Evolutionary conservation across 2,113 vertebrate species (phyloP), one percentile per base, ranked within the genome.

Genomic region (Syngnathus floridae): DNA sequence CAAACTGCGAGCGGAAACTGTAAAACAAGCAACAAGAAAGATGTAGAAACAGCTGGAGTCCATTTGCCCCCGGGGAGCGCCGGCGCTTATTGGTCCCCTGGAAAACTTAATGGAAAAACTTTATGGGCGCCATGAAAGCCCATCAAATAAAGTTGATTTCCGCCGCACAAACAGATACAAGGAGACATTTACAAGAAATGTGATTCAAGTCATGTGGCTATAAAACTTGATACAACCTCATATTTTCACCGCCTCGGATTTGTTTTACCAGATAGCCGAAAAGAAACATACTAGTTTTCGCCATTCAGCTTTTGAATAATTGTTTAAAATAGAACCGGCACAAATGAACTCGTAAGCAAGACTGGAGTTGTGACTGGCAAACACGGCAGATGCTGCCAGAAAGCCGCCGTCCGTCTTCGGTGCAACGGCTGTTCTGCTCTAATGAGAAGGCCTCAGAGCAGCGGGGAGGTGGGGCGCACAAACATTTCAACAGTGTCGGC

Each of bases 391-490:
- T 88, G 79, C 75, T 84, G 75, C 66, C 71, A 74, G 80, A 75
- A 86, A 83, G 77, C 62, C 72, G 1, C 26, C 26, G 26, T 31
- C 26, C 54, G 71, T 79, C 79, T 71, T 19, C 8, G 7, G 48
- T 49, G 76, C 82, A 78, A 70, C 68, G 75, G 80, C 76, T 79
- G 76, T 79, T 82, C 78, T 69, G 65, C 66, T 64, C 82, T 88
- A 87, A 90, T 85, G 86, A 88, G 82, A 82, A 71, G 76, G 58
- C 63, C 40, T 82, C 84, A 87, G 86, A 84, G 82, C 81, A 78
- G 78, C 66, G 65, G 67, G 26, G 26, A 16, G 35, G 12, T 13
- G 26, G 49, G 22, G 49, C 46, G 67, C 46, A 63, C 22, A 54
- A 58, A 69, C 59, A 52, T 64, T 58, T 74, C 12, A 43, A 49